Conservation (phyloP, 2,797 vertebrate genomes). For the Ptychobarbus kaznakovi region DNA sequence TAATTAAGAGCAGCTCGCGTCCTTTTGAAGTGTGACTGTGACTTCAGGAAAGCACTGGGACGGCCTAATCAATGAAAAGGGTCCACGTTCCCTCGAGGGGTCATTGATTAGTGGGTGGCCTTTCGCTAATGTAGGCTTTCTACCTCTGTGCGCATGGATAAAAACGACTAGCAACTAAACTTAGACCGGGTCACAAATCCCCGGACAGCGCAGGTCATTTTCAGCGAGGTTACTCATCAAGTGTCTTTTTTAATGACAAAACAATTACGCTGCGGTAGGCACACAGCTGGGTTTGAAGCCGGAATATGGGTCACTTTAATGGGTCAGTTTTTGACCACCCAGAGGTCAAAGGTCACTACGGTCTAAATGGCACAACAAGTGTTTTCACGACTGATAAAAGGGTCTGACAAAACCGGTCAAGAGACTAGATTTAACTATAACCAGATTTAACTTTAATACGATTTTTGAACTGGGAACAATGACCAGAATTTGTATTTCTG, state of each 20-base stretch:
- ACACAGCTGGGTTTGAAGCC: constrained; percentile 29
- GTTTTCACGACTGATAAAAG: constrained; percentile 20
- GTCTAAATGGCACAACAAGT: constrained; percentile 19
- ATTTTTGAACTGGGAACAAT: not conserved
- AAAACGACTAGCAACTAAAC: constrained; percentile 55
- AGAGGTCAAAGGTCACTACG: constrained; percentile 36
- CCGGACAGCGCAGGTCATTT: constrained; percentile 49
- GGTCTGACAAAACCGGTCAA: not conserved
- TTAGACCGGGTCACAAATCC: constrained; percentile 51
- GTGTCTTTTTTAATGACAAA: constrained; percentile 47
- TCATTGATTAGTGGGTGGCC: too few species aligned
- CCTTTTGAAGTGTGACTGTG: constrained; percentile 27
- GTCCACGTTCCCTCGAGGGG: constrained; percentile 44
- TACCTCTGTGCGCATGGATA: constrained; percentile 36
- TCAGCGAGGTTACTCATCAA: constrained; percentile 55
- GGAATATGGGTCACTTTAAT: constrained; percentile 43
- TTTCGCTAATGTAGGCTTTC: constrained; percentile 52
- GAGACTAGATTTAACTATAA: not conserved
- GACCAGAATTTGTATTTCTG: not conserved
- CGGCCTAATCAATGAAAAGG: constrained; percentile 56
- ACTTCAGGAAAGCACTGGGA: constrained; percentile 38
- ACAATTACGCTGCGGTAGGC: constrained; percentile 26
- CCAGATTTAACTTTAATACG: not conserved
- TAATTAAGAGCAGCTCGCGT: not conserved
- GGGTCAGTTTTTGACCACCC: constrained; percentile 45